Evolutionary conservation across 2,113 vertebrate species (phyloP), one percentile per base, ranked within the genome.

Genomic region (Megaceryle torquata): DNA sequence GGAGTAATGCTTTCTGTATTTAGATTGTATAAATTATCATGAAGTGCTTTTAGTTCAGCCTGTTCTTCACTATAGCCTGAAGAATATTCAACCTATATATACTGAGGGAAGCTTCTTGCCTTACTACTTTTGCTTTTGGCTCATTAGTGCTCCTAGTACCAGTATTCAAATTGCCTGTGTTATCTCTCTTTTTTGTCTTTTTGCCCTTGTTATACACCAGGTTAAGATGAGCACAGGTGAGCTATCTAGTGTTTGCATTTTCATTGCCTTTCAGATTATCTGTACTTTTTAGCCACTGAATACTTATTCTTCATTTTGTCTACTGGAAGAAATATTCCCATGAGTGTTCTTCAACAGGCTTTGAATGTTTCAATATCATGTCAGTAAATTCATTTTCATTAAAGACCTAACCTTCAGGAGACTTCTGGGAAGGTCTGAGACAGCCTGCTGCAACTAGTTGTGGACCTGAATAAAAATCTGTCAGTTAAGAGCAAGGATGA

Each of bases 401-500:
- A 80, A 92, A 76, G 35, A 89, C 79, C 25, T 56, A 91, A 76
- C 92, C 78, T 94, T 84, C 2, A 21, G 68, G 61, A 85, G 33
- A 46, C 37, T 85, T 85, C 61, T 76, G 74, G 75, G 91, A 94
- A 95, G 82, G 21, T 85, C 26, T 87, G 57, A 75, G 54, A 21
- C 51, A 78, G 56, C 81, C 57, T 93, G 48, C 78, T 94, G 83
- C 60, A 86, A 35, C 88, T 91, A 43, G 74, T 15, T 91, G 84
- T 94, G 61, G 93, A 82, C 39, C 46, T 93, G 96, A 95, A 97
- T 96, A 94, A 81, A 92, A 96, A 95, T 94, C 48, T 93, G 35
- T 69, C 57, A 86, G 37, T 97, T 97, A 95, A 89, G 6, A 82
- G 26, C 28, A 92, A 87, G 48, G 20, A 91, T 63, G 63, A 82